Evolutionary conservation across 2,113 vertebrate genomes (phyloP), one percentile per base, ranked within the genome.

Genomic region (Ancistrus triradiatus): DNA sequence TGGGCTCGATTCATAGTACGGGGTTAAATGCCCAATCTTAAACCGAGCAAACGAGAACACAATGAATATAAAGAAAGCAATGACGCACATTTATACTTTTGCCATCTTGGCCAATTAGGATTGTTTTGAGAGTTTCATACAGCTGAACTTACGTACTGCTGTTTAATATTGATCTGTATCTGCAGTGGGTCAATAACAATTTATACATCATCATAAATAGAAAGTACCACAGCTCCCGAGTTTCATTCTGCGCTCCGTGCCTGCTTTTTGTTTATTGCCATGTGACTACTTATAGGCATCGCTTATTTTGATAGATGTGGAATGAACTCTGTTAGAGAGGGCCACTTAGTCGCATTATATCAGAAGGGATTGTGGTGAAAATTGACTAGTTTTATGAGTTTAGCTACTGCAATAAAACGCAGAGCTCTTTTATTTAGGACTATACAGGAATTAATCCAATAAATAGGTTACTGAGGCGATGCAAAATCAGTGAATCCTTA

Each of bases 141-240:
- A n/a, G n/a, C n/a, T n/a, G n/a, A n/a, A n/a, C n/a, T n/a, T n/a
- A n/a, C n/a, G n/a, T n/a, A n/a, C n/a, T n/a, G n/a, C n/a, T n/a
- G n/a, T n/a, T n/a, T n/a, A n/a, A n/a, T n/a, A n/a, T n/a, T n/a
- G n/a, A n/a, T n/a, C n/a, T n/a, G n/a, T n/a, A n/a, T 50, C 57
- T 62, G 57, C 66, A 60, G 38, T 61, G 58, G 61, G 35, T 27
- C 63, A 44, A 66, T 59, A 72, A 62, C n/a, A 56, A 72, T 72
- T 61, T 66, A 44, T 66, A 44, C 49, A 61, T 57, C 25, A 25
- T 43, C 61, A 57, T 62, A 57, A 50, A 56, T 18, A 28, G 56
- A 35, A 61, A 72, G 35, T 38, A 66, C 47, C 46, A 40, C 50
- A 48, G 10, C 49, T 53, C 24, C 4, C 27, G 27, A 31, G 19